Evolutionary conservation across 2,113 vertebrate genomes (phyloP).

Genomic region (Brevimyrus niger): DNA sequence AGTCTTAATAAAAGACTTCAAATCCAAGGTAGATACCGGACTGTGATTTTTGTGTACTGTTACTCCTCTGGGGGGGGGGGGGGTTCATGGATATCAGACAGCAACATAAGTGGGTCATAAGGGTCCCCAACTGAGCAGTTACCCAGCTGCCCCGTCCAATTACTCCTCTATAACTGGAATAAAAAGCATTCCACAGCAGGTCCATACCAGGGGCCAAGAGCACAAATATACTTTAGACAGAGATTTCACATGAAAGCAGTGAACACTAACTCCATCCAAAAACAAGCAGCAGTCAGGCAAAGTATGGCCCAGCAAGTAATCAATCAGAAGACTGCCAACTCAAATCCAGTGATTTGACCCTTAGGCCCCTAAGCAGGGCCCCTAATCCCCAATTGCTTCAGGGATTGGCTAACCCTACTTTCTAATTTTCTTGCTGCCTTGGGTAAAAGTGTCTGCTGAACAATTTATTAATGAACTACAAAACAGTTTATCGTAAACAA

Average conservation of each 20-base stretch:
- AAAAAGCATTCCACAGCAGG: background rate
- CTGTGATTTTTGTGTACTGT: too few relatives aligned
- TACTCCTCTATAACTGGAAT: background rate
- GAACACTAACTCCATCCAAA: background rate
- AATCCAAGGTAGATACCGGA: background rate
- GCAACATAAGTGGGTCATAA: background rate
- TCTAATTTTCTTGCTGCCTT: background rate
- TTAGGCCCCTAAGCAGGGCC: background rate
- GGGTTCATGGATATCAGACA: background rate
- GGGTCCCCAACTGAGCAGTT: background rate
- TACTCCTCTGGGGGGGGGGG: too few relatives aligned
- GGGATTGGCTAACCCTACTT: background rate
- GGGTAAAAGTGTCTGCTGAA: background rate
- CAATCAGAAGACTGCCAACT: background rate
- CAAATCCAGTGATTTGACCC: background rate
- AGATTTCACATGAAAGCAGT: background rate
- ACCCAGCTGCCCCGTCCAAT: background rate
- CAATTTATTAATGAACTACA: background rate
- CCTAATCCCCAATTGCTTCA: background rate
- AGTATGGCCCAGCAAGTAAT: background rate
- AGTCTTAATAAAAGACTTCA: background rate
- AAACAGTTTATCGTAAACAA: background rate
- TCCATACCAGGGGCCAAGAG: background rate
- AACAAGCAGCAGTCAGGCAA: background rate
- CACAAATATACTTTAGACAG: background rate